Evolutionary conservation across 1,140 invertebrate species (phyloP), one percentile per base, ranked within the genome.

Genomic region (Hypothenemus hampei): DNA sequence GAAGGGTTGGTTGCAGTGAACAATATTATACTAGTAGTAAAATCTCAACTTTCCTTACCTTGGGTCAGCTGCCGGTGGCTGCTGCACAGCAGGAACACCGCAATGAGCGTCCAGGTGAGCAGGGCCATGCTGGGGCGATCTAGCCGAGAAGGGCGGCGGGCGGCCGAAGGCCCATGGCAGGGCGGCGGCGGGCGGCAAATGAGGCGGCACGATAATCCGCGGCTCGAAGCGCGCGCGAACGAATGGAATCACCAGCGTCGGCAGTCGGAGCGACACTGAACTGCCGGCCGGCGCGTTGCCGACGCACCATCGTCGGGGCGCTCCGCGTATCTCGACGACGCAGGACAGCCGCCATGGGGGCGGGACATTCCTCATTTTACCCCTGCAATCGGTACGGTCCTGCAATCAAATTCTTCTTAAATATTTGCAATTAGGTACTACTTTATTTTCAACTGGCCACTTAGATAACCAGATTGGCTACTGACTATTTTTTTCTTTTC

Each of bases 81-180:
- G 52, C 52, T 48, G 45, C 45, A 48, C 45, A 48, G 41, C 43
- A 55, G 52, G 52, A 55, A 39, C 52, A 55, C 52, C 52, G 44
- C 52, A 15, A 48, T 48, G 45, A 55, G 52, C 52, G 52, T 55
- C 52, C 52, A 55, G 52, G 52, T 47, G 52, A 47, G 41, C 52
- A 55, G 43, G 44, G 52, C 52, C 52, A 55, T 55, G 52, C 52
- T 55, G 52, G 52, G 52, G 52, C 52, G 52, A 36, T 55, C 52
- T 55, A 55, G 52, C 52, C 52, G 52, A 55, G 52, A 47, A 55
- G 52, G 52, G 52, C 52, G 52, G 52, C 52, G 43, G 52, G 43
- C 43, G 52, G 52, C 52, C 52, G 43, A 39, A 46, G 43, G 43
- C 52, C 52, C 52, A 55, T 55, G 52, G 52, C 52, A 54, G 52